Base-by-base conservation (phyloP, 2,113 vertebrate genomes). In the Neolamprologus sp. region DNA sequence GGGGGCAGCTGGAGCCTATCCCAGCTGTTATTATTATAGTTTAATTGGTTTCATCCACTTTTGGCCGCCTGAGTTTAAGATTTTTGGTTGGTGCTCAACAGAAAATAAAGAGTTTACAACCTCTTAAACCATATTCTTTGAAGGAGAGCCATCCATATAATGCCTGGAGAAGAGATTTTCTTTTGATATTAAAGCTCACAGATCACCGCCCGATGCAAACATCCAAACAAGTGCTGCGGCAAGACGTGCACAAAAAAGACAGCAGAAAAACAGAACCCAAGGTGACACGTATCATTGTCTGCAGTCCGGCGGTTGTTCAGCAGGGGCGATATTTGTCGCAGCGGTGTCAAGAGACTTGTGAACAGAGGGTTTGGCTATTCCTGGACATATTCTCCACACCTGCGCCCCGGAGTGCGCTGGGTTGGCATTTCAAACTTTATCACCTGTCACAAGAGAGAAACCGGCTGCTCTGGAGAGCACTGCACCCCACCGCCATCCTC, bases 371-470 rank as follows among this genome's bases (percentile, higher is more conserved):
- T 85, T 7, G 85, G 82, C 82, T 90, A 88, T 92, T 93, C 91
- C 89, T 94, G 90, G 91, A 92, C 87, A 81, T 88, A 86, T 88
- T 93, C 90, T 90, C 85, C 82, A 90, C 94, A 93, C 92, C 94
- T 94, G 90, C 37, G 80, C 88, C 73, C 91, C 2, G 40, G 49
- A 90, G 83, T 28, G 88, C 81, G 47, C 89, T 35, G 40, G 49
- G 82, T 35, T 92, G 92, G 87, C 91, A 91, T 94, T 95, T 95
- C 92, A 91, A 89, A 92, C 92, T 91, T 95, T 89, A 93, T 95
- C 94, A 94, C 92, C 95, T 93, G 95, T 93, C 94, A 94, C 90
- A 49, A 80, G 82, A 85, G 90, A 91, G 93, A 91, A 92, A 85
- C 84, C 26, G 85, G 83, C 89, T 80, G 87, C 82, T 89, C 85